Evolutionary conservation across 1,140 invertebrate species (phyloP).

Genomic region (Drosophila nikananu): DNA sequence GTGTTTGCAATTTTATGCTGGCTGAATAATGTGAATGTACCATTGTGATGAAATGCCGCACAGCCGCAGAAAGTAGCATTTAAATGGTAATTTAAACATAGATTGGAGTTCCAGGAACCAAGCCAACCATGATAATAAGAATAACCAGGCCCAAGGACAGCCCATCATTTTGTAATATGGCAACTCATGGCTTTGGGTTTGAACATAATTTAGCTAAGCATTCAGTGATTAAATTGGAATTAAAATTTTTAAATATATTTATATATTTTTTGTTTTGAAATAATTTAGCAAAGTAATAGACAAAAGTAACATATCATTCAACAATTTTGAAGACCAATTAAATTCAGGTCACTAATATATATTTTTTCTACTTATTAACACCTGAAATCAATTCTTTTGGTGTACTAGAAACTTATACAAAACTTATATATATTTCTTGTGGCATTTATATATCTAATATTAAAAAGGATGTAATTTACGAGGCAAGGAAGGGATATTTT

Average conservation of each 20-base stretch:
- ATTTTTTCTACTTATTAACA: not conserved
- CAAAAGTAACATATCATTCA: not conserved
- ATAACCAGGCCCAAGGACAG: constrained; percentile 17
- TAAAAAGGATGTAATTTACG: no score
- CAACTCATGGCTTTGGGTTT: not conserved
- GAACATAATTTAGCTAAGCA: constrained; percentile 6
- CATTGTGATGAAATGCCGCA: constrained; percentile 54
- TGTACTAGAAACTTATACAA: no score
- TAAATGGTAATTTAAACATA: constrained; percentile 60
- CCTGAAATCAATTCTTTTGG: no score
- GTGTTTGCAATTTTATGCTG: constrained; percentile 78
- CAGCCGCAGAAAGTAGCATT: constrained; percentile 35
- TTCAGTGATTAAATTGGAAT: constrained; percentile 1
- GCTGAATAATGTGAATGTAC: constrained; percentile 49
- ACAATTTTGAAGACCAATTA: not conserved
- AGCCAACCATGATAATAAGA: constrained; percentile 33
- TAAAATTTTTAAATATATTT: not conserved
- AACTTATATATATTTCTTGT: no score
- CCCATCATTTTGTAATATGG: constrained; percentile 28
- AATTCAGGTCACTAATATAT: not conserved
- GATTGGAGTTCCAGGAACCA: constrained; percentile 39
- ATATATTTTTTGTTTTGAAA: no score
- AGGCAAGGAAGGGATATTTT: no score
- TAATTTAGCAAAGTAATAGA: not conserved
- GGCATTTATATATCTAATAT: no score